Evolutionary conservation across 92 coral and sea anemone genomes (phyloP), one percentile per base, ranked within the genome.

Genomic region (Zoanthus solanderi): DNA sequence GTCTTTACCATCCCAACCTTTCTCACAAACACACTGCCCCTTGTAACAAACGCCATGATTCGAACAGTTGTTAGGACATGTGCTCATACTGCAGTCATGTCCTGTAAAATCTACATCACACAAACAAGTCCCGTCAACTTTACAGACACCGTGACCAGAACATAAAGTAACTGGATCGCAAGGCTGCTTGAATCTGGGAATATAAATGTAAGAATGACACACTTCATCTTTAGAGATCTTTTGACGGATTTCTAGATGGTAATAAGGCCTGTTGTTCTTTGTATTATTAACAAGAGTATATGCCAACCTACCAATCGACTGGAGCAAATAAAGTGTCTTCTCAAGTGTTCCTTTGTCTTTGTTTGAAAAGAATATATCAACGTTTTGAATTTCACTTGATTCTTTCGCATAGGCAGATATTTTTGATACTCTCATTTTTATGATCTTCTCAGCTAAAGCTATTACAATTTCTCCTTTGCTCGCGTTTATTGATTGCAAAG

Each of bases 1-100:
- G 72, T 89, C 94, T 30, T 87, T 75, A n/a, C 94, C 94, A 10
- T 83, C 85, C 94, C 94, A 92, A 7, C 94, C 94, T 52, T 72
- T 15, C 46, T 87, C 87, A 74, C 94, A 92, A 58, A 78, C 76
- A 72, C 94, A 92, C 50, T 48, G 48, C 47, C 92, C 88, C 3
- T 89, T 81, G 16, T 89, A 81, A 66, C 94, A 92, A 30, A 75
- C 42, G 0, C 94, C 94, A 72, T 89, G 94, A 78, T 85, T 88
- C 46, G 94, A 92, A 83, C 94, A 92, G 44, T 79, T 72, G 71
- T 79, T 84, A 28, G 88, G 90, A 29, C 94, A 92, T 17, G 63
- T 87, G 53, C 92, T 92, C 10, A 87, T 82, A 17, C 81, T 79
- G 18, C 94, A 92, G 68, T 92, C 87, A 17, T 58, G 72, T 73